Conservation (phyloP, 2,113 vertebrate species). For the Sturnus vulgaris region DNA sequence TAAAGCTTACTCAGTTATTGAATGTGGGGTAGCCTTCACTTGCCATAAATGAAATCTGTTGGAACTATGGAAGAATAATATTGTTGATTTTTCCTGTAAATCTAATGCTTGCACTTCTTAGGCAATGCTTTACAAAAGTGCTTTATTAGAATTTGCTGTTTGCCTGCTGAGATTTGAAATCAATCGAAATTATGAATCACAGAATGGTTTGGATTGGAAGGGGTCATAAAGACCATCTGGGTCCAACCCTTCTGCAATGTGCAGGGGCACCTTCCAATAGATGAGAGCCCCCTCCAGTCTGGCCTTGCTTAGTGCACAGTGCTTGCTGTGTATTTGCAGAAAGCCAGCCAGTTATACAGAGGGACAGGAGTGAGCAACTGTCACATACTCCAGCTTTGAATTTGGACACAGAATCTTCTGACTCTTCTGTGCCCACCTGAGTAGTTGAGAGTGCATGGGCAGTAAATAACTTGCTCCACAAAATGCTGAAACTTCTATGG, state of each 20-base stretch:
- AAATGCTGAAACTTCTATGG: neutral
- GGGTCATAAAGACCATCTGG: neutral
- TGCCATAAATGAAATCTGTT: neutral
- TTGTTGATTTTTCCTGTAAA: neutral
- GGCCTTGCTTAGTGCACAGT: neutral
- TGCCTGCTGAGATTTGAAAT: neutral
- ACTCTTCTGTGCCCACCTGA: neutral
- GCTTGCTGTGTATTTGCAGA: neutral
- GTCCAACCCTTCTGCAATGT: neutral
- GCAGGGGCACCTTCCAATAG: neutral
- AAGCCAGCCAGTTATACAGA: neutral
- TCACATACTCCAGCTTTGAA: neutral
- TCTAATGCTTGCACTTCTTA: neutral
- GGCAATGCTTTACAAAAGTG: accelerated
- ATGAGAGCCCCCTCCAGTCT: neutral
- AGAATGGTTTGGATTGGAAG: neutral
- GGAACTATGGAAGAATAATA: neutral
- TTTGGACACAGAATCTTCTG: neutral
- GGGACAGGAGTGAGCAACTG: neutral
- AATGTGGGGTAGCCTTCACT: neutral
- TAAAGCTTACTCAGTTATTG: neutral
- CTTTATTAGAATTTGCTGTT: neutral
- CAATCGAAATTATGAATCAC: neutral
- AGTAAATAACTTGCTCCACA: neutral
- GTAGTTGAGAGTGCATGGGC: neutral